Base-by-base conservation (phyloP, 2,888 invertebrate species). In the Azorinus chamasolen region DNA sequence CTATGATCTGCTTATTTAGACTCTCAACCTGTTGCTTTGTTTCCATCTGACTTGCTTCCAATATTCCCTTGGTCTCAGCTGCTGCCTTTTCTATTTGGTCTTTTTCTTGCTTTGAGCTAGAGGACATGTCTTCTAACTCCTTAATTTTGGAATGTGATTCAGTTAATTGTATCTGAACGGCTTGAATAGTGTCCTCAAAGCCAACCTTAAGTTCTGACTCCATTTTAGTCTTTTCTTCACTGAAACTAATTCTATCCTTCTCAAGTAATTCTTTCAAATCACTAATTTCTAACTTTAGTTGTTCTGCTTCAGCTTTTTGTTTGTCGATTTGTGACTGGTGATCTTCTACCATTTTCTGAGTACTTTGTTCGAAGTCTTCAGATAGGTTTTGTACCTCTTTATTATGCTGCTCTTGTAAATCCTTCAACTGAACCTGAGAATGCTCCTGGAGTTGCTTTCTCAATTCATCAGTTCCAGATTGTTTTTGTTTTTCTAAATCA, bases 401-500 rank as follows among this genome's bases (percentile, higher is more conserved):
- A 55, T 83, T 71, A 57, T 88, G 84, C 22, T 70, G 72, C 32
- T 84, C 84, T 43, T 81, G 77, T 12, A 80, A 58, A 25, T 88
- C 84, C 37, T 53, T 53, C 39, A 85, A 61, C 66, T 89, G 88
- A n/a, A 85, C 70, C 39, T 84, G 73, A 54, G 83, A 83, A 63
- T 85, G 68, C 18, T 57, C 59, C 64, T 88, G 87, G 51, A 87
- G 69, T 14, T 84, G 83, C 48, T 72, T 77, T 20, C 78, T 79
- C 18, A 87, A 45, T 37, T 86, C 87, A 39, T 86, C 85, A 53
- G 83, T 68, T n/a, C 87, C 85, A 48, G 86, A 69, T 71, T 92
- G 78, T 88, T 88, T 88, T 83, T 89, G 87, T 53, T 84, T 73
- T 2, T 72, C 83, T 14, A 89, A 53, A 24, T 90, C 88, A 50